Conservation (phyloP, 1,140 invertebrate genomes). For the Zaprionus taronus region DNA sequence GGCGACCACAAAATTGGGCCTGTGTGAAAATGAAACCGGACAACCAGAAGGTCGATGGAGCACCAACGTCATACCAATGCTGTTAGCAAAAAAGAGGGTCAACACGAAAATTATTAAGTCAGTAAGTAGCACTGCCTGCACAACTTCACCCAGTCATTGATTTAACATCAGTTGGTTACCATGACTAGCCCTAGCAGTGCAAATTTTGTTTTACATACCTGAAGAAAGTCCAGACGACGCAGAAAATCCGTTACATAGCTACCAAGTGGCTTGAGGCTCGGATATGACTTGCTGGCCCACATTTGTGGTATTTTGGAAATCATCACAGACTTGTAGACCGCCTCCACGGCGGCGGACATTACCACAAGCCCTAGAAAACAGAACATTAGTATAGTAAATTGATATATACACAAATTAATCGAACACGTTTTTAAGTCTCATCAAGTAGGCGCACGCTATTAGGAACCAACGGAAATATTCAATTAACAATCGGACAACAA, state of each 20-base stretch:
- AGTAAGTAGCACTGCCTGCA: not conserved
- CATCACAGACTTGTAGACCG: constrained; percentile 93
- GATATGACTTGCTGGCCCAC: constrained; percentile 95
- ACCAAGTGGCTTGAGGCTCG: constrained; percentile 95
- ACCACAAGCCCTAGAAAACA: constrained; percentile 89
- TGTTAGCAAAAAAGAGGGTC: constrained; percentile 17
- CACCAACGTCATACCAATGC: no score
- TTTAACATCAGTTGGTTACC: constrained; percentile 7
- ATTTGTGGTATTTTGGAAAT: constrained; percentile 92
- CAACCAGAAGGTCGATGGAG: no score
- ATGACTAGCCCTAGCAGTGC: not conserved
- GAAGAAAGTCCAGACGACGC: constrained; percentile 91
- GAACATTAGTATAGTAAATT: not conserved
- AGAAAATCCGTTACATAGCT: constrained; percentile 96
- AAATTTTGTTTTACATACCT: constrained; percentile 85
- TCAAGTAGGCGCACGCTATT: constrained; percentile 40
- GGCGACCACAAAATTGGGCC: no score
- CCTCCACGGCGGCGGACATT: constrained; percentile 94
- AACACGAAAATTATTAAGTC: not conserved
- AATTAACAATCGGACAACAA: constrained; percentile 17
- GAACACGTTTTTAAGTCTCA: not conserved
- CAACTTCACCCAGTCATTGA: constrained; percentile 7
- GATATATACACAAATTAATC: not conserved
- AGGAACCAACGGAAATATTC: constrained; percentile 18
- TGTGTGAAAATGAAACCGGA: no score